phyloP scores from a whole-genome alignment of 2,797 vertebrate genomes.

The Rhinichthys osculus region DNA sequence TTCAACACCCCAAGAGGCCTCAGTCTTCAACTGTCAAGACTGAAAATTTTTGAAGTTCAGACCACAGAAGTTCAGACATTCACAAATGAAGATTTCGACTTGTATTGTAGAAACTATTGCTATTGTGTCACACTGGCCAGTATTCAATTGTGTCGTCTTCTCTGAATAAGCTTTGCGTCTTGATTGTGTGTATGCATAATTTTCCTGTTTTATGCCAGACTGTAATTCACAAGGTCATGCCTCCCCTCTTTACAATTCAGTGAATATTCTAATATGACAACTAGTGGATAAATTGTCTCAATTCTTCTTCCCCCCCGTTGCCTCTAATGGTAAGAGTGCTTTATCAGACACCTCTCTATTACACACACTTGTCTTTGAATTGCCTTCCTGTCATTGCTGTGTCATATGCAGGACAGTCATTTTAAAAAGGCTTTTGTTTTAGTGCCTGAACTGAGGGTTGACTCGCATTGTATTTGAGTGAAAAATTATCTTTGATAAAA shows the following conservation, averaged over 20 bases:
- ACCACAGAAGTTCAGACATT: conserved; percentile 3
- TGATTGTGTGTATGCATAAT: conserved; percentile 28
- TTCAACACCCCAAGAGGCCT: conserved; percentile 18
- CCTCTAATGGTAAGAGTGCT: conserved; percentile 39
- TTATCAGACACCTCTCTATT: conserved; percentile 30
- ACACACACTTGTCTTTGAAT: conserved; percentile 51
- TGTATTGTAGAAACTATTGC: conserved; percentile 5
- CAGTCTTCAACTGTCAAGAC: neutral
- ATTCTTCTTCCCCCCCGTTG: conserved; percentile 27
- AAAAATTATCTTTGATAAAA: conserved; percentile 59
- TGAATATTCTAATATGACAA: conserved; percentile 47
- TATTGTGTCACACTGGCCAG: neutral
- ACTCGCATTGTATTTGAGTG: conserved; percentile 43
- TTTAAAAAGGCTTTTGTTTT: conserved; percentile 30
- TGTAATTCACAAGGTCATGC: conserved; percentile 34
- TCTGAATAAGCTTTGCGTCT: neutral
- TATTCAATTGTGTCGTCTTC: conserved; percentile 2
- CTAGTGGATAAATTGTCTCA: conserved; percentile 41
- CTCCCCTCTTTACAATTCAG: conserved; percentile 29
- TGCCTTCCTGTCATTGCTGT: conserved; percentile 39
- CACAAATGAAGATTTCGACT: neutral
- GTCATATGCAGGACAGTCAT: conserved; percentile 36
- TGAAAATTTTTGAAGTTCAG: conserved; percentile 3
- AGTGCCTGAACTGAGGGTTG: conserved; percentile 25
- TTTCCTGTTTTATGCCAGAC: conserved; percentile 9